These are phyloP conservation scores for Podarcis raffonei DNA, from an alignment of 2,113 vertebrate species.

Conservation along the genomic window DNA sequence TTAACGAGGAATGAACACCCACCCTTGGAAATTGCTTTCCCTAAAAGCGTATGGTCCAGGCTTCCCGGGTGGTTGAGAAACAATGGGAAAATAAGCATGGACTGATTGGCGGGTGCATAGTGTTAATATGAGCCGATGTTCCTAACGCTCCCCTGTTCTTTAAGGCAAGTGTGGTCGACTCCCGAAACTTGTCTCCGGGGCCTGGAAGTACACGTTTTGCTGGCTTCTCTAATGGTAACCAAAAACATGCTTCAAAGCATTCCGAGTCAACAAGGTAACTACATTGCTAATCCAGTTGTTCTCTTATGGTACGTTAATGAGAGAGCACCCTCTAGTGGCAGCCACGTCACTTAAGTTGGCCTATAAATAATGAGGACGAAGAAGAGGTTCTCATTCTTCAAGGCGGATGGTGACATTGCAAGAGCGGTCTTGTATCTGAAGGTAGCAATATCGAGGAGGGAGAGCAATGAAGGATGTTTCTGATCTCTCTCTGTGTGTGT, in stretches of 20 bases:
- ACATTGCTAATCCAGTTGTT: background rate
- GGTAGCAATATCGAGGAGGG: background rate
- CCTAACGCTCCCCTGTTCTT: background rate
- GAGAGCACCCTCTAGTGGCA: conserved; percentile 11
- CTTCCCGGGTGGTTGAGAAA: background rate
- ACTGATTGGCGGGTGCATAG: too few species aligned
- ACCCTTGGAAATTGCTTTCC: background rate
- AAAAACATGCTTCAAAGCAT: background rate
- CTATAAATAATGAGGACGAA: background rate
- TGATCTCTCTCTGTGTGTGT: background rate
- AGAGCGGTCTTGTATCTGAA: background rate
- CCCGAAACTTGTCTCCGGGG: background rate
- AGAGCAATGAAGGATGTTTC: background rate
- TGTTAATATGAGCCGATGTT: too few species aligned
- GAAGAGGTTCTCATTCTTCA: background rate
- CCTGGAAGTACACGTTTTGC: too few species aligned
- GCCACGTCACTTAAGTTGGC: background rate
- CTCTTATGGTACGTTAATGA: background rate
- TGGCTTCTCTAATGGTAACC: background rate
- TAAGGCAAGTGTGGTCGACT: background rate
- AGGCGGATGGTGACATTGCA: background rate
- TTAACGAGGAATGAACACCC: background rate
- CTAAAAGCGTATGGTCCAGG: background rate
- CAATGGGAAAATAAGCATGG: background rate
- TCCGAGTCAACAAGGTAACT: too few species aligned